A percentile compares a stretch with the other conserved stretches of the same genome.
Evolutionary conservation across 2,888 invertebrate species (phyloP).

Genomic region (Patella caerulea): DNA sequence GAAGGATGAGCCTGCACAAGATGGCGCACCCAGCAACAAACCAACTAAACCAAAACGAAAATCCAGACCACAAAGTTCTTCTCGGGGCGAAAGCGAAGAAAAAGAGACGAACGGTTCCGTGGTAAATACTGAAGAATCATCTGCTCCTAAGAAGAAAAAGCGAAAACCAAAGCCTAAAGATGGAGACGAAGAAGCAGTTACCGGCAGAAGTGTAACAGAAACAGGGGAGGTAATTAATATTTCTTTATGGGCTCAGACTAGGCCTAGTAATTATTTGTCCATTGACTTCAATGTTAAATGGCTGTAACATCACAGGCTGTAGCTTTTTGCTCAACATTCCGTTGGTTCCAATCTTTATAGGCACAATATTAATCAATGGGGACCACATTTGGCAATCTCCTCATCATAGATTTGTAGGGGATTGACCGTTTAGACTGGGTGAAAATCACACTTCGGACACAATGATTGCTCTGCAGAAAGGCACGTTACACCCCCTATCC

Average conservation of each 20-base stretch:
- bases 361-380: too few relatives aligned
- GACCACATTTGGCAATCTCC: too few relatives aligned
- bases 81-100: background rate
- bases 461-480: too few relatives aligned
- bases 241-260: background rate
- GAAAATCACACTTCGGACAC: too few relatives aligned
- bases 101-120: conserved; percentile 30
- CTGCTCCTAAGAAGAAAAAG: conserved; percentile 48
- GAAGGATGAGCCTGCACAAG: conserved; percentile 39
- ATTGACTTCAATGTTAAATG: too few relatives aligned
- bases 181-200: conserved; percentile 41
- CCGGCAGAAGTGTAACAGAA: conserved; percentile 46
- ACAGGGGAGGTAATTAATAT: conserved; percentile 44
- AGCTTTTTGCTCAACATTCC: too few relatives aligned
- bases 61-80: background rate
- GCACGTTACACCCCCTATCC: too few relatives aligned
- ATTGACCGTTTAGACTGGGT: too few relatives aligned
- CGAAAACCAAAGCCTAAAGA: conserved; percentile 37
- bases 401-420: too few relatives aligned
- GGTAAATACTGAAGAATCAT: conserved; percentile 34
- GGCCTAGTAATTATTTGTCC: background rate
- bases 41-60: background rate
- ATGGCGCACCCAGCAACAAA: conserved; percentile 39
- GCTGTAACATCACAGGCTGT: too few relatives aligned
- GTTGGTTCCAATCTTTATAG: too few relatives aligned